Evolutionary conservation across 2,888 invertebrate genomes (phyloP), one percentile per base, ranked within the genome.

Genomic region (Athalia circularis): DNA sequence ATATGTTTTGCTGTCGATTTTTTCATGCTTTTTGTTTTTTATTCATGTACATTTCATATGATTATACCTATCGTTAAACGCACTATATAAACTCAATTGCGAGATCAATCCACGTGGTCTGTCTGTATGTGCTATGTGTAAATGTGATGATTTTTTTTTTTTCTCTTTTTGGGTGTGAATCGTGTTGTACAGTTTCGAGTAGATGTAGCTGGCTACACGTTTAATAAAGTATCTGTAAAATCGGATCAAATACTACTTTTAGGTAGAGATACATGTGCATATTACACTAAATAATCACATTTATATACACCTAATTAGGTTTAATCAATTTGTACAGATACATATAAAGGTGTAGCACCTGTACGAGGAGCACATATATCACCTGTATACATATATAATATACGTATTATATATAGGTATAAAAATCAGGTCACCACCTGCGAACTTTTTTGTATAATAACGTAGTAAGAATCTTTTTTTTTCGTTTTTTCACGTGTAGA

Each of bases 1-100:
- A n/a, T 67, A 13, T 65, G 29, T 45, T 45, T 47, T 45, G 9
- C 9, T 47, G 47, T 68, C 15, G 6, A 52, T 52, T 15, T 52
- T 7, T 68, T 8, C 5, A 70, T 70, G 15, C 43, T 43, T 57
- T 57, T 70, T n/a, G 48, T 72, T 4, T 13, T 15, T 61, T 13
- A 54, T 52, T 54, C 43, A 54, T 57, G 54, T 47, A 70, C 68
- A 70, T 70, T 54, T 43, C 43, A 57, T 70, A 70, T 29, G 29
- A 29, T 29, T n/a, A 54, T n/a, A 70, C n/a, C 52, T 70, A 72
- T 47, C 70, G 70, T 72, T 59, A 47, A 72, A 72, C 70, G 43
- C 70, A 72, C 70, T 72, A 72, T 72, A 72, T 72, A 72, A 72
- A 72, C 70, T 75, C 75, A 64, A 15, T 62, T 62, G 48, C 61